Evolutionary conservation across 2,888 invertebrate species (phyloP).

Genomic region (Spisula solida): DNA sequence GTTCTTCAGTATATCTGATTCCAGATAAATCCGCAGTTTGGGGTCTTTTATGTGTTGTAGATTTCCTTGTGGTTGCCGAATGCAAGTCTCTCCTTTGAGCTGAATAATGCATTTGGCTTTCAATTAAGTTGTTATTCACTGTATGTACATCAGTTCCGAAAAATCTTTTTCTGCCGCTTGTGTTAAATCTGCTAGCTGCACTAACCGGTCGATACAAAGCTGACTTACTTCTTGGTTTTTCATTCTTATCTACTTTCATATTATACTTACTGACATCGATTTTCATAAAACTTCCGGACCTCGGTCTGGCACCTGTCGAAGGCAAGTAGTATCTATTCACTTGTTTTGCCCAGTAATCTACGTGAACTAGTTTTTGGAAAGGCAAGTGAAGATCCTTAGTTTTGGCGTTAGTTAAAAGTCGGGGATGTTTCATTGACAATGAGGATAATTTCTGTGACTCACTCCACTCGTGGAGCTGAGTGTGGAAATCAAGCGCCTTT

Average conservation of each 20-base stretch:
- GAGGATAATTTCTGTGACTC: constrained; percentile 74
- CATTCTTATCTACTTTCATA: constrained; percentile 61
- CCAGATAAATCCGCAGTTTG: constrained; percentile 41
- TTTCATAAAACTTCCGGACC: constrained; percentile 67
- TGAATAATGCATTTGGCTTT: constrained; percentile 74
- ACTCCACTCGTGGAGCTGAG: constrained; percentile 80
- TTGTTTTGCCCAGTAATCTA: constrained; percentile 76
- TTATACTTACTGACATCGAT: constrained; percentile 68
- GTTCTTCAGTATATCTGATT: constrained; percentile 20
- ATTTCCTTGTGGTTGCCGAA: constrained; percentile 55
- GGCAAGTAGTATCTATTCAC: constrained; percentile 70
- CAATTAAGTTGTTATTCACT: constrained; percentile 70
- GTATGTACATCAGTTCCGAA: constrained; percentile 71
- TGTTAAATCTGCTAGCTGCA: constrained; percentile 41
- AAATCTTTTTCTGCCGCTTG: constrained; percentile 56
- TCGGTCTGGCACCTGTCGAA: constrained; percentile 43
- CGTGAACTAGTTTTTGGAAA: constrained; percentile 76
- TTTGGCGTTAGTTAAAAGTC: constrained; percentile 56
- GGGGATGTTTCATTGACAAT: constrained; percentile 57
- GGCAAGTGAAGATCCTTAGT: constrained; percentile 70
- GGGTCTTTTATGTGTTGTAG: constrained; percentile 53
- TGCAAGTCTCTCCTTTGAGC: constrained; percentile 70
- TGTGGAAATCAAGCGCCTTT: constrained; percentile 78
- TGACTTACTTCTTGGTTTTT: constrained; percentile 55
- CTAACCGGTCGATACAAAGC: constrained; percentile 61